phyloP scores from a whole-genome alignment of 2,888 invertebrate genomes.

The Esperia sulphurella region DNA sequence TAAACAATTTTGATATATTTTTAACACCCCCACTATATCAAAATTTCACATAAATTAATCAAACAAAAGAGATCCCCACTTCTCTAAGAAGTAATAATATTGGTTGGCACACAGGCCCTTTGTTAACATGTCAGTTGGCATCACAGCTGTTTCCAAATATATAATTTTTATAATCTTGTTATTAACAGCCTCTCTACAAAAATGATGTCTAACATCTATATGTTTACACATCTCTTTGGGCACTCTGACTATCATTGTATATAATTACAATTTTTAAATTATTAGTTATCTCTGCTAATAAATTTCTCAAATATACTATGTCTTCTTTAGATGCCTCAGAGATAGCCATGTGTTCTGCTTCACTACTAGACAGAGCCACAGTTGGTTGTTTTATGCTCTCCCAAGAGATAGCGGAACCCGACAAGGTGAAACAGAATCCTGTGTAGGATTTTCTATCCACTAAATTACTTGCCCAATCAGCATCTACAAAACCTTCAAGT shows the following conservation, averaged over 20 bases:
- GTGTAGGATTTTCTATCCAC: neutral
- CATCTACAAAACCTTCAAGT: constrained; percentile 10
- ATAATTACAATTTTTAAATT: too few species aligned
- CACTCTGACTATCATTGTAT: too few species aligned
- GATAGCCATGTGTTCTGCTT: neutral
- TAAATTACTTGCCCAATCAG: constrained; percentile 9
- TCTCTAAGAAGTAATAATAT: constrained; percentile 3
- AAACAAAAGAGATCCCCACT: neutral
- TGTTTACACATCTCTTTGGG: constrained; percentile 4
- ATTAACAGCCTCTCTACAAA: constrained; percentile 2
- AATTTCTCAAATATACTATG: constrained; percentile 8
- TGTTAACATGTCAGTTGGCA: constrained; percentile 7
- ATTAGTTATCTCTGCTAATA: constrained; percentile 6
- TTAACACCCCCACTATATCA: too few species aligned
- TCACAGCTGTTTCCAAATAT: constrained; percentile 5
- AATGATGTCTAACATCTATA: constrained; percentile 7
- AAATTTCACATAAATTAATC: too few species aligned
- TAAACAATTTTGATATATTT: too few species aligned
- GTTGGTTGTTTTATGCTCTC: neutral
- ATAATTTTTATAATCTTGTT: constrained; percentile 4
- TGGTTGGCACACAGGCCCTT: constrained; percentile 4
- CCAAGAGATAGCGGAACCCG: neutral
- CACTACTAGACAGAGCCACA: neutral
- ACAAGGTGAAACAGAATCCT: neutral
- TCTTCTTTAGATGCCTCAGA: neutral